Base-by-base conservation (phyloP, 2,797 vertebrate species). In the Phyllotis vaccarum region DNA sequence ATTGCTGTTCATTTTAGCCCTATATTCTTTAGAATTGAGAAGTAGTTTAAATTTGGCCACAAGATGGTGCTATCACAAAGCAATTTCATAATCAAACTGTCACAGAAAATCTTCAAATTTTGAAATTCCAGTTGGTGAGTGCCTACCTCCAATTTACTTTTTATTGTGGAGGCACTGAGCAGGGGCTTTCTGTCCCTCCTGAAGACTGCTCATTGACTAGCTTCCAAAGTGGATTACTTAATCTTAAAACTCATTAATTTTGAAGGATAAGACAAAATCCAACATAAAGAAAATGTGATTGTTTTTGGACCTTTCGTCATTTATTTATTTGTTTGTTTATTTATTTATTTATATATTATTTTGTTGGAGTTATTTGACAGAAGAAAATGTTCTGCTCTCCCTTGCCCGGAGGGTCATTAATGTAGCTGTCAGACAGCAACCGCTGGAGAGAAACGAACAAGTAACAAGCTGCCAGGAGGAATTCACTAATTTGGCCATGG, bases 21-120 rank as follows among this genome's bases (percentile, higher is more conserved):
- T 22, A 2, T 13, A 62, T 54, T 24, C 6, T 86, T 78, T 54
- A 12, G 22, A n/a, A 37, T 43, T 2, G 27, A 78, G 79, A 93
- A 24, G 58, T 75, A 76, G 85, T 90, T 52, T 74, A 29, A 64
- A 10, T 83, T 60, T 78, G 19, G 5, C 96, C 97, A 96, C 96
- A 91, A 95, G 96, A 85, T 97, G 97, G 97, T 79, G 86, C 7
- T 85, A 83, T 91, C 64, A 94, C 64, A 91, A 96, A 97, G 24
- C 86, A 96, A 78, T 95, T 96, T 86, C 79, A 43, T 86, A 7
- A 34, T 62, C 46, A 88, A 52, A 10, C 49, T 31, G 10, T 46
- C 31, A 60, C 34, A 24, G 10, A 0, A 1, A 52, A 1, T 1
- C 22, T 85, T 88, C 27, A 82, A 34, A 54, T 7, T 37, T 62